phyloP scores from a whole-genome alignment of 2,888 invertebrate species.

The Spisula solida region DNA sequence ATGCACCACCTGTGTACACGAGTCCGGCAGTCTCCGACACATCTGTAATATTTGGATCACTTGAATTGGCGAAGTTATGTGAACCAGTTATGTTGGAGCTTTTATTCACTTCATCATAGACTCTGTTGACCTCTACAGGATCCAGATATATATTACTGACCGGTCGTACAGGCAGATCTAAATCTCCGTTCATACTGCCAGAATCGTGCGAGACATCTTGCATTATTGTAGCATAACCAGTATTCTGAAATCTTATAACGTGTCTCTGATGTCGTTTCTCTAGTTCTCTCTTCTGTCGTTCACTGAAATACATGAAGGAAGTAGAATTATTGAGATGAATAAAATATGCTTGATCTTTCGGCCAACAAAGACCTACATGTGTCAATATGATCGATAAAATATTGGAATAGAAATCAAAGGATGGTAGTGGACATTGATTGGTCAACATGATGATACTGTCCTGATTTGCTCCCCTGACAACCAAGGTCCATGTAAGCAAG shows the following conservation, averaged over 20 bases:
- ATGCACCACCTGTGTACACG: slow-evolving; percentile 59
- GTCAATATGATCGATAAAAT: neutral
- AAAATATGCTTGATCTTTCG: too few relatives aligned
- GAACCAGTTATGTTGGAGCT: slow-evolving; percentile 60
- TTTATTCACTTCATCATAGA: slow-evolving; percentile 78
- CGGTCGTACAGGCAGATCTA: slow-evolving; percentile 57
- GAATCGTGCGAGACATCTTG: slow-evolving; percentile 40
- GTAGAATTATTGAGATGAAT: too few relatives aligned
- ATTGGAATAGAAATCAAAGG: neutral
- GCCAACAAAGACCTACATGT: neutral
- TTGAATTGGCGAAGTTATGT: slow-evolving; percentile 18
- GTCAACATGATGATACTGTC: neutral
- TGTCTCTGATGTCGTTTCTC: slow-evolving; percentile 40
- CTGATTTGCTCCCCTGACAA: too few relatives aligned
- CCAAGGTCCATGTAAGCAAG: too few relatives aligned
- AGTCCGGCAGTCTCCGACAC: slow-evolving; percentile 48
- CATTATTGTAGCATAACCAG: slow-evolving; percentile 63
- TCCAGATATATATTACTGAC: slow-evolving; percentile 78
- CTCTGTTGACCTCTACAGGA: slow-evolving; percentile 72
- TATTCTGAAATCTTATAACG: slow-evolving; percentile 66
- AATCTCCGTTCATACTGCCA: slow-evolving; percentile 27
- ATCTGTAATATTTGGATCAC: slow-evolving; percentile 24
- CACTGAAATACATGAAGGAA: slow-evolving; percentile 59
- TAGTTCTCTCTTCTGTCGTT: slow-evolving; percentile 61
- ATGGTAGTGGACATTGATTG: neutral